A percentile compares a stretch with the other conserved stretches of the same genome.
Evolutionary conservation across 2,888 invertebrate genomes (phyloP).

Genomic region (Aporophyla lueneburgensis): DNA sequence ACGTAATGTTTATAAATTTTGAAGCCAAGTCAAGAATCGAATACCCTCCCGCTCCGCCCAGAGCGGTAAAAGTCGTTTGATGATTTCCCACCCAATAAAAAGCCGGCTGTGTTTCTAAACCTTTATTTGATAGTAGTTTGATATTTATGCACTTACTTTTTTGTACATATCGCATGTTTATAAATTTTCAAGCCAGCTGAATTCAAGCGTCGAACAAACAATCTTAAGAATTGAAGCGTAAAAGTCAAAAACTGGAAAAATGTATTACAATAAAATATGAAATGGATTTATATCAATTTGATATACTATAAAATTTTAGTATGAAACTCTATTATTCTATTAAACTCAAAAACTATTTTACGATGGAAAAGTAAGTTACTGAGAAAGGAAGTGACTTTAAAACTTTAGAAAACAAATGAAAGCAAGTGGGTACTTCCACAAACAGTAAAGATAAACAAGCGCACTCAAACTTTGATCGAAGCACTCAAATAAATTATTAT

Average conservation of each 20-base stretch:
- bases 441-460: constrained; percentile 7
- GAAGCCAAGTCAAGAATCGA: background rate
- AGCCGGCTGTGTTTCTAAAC: constrained; percentile 71
- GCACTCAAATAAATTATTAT: constrained; percentile 5
- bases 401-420: constrained; percentile 10
- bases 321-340: background rate
- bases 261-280: background rate
- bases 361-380: background rate
- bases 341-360: constrained; percentile 2
- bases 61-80: too few relatives aligned
- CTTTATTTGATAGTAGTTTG: constrained; percentile 4
- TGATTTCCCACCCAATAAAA: background rate
- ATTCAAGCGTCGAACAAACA: background rate
- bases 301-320: background rate
- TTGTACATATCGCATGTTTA: background rate
- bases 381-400: background rate
- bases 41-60: too few relatives aligned
- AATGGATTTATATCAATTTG: background rate
- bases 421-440: background rate
- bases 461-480: background rate
- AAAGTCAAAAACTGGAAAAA: too few relatives aligned
- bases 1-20: background rate
- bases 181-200: background rate
- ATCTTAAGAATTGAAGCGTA: background rate
- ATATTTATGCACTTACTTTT: background rate